Conservation (phyloP, 53 echinoderm and acorn worm genomes). For the Temnopleurus reevesii region DNA sequence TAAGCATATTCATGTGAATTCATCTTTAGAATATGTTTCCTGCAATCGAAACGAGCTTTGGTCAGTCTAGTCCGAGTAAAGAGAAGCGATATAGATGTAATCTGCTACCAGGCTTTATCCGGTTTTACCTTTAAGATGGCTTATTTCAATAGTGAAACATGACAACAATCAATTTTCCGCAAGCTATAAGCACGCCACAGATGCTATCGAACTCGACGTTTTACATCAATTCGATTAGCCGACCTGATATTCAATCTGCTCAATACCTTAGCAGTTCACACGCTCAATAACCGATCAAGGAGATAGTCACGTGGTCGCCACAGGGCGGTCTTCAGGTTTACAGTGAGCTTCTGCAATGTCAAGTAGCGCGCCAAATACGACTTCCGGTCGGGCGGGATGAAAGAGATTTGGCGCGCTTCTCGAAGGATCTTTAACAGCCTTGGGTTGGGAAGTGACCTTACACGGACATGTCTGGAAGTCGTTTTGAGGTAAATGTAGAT, state of each 20-base stretch:
- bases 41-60: too few species aligned
- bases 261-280: background rate
- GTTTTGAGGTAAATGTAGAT: too few species aligned
- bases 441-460: background rate
- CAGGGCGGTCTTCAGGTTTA: background rate
- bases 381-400: conserved; percentile 23
- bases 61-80: too few species aligned
- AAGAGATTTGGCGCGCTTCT: background rate
- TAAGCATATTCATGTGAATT: too few species aligned
- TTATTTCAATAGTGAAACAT: background rate
- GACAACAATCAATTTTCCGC: background rate
- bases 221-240: background rate
- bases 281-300: background rate
- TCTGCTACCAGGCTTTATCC: background rate
- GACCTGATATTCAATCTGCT: background rate
- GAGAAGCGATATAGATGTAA: background rate
- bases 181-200: background rate
- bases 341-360: background rate
- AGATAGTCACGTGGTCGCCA: background rate
- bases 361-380: conserved; percentile 23
- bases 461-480: background rate
- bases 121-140: background rate
- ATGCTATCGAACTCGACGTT: background rate
- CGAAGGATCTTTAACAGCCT: background rate
- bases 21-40: too few species aligned